phyloP scores from a whole-genome alignment of 2,797 vertebrate species.

The Rhinoraja longicauda region DNA sequence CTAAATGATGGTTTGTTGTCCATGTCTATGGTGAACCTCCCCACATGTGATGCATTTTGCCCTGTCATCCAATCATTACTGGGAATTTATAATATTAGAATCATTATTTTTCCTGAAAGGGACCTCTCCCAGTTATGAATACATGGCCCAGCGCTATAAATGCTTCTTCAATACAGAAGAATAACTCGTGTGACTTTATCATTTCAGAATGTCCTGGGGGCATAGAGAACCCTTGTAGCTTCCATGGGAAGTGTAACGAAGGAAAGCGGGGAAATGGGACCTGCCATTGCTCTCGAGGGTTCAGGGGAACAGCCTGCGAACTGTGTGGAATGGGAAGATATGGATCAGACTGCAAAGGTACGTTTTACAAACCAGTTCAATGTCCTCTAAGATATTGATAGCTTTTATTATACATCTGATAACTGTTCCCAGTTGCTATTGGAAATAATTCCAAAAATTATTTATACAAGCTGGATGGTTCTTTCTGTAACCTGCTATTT shows the following conservation, averaged over 20 bases:
- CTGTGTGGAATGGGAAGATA: slow-evolving; percentile 62
- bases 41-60: no score
- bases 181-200: not conserved
- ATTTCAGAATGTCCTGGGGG: slow-evolving; percentile 80
- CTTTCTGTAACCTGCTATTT: not conserved
- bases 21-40: no score
- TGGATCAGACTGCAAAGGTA: slow-evolving; percentile 78
- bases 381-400: not conserved
- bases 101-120: no score
- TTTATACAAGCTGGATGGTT: no score
- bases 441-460: not conserved
- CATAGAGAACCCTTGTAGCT: slow-evolving; percentile 66
- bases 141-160: not conserved
- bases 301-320: slow-evolving; percentile 73
- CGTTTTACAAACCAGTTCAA: slow-evolving; percentile 1
- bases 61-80: not conserved
- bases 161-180: not conserved
- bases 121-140: no score
- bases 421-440: not conserved
- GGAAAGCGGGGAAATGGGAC: slow-evolving; percentile 54
- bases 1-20: not conserved
- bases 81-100: not conserved
- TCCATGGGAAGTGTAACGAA: slow-evolving; percentile 67
- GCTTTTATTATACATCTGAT: not conserved
- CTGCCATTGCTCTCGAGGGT: slow-evolving; percentile 66